phyloP scores from a whole-genome alignment of 2,113 vertebrate species.

The Pycnonotus jocosus region DNA sequence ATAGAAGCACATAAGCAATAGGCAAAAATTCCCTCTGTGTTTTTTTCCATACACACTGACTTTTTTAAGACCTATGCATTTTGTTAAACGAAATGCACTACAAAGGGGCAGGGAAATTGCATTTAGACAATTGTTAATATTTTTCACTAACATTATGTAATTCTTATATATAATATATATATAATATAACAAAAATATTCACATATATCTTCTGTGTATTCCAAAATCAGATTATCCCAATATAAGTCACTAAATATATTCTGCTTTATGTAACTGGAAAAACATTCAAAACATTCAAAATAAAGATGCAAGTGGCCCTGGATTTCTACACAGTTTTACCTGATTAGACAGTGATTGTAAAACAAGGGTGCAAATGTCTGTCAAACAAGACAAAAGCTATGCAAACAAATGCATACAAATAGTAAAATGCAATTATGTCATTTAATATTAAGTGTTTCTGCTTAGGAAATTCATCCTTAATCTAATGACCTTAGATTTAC shows the following conservation, averaged over 20 bases:
- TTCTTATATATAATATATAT: not conserved
- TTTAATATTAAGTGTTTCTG: not conserved
- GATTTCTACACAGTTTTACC: not conserved
- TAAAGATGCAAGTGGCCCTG: not conserved
- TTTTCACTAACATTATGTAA: not conserved
- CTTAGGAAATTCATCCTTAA: not conserved
- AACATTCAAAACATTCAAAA: not conserved
- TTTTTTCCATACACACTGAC: not conserved
- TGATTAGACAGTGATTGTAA: not conserved
- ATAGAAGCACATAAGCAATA: not conserved
- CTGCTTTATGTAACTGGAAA: not conserved
- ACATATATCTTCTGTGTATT: not conserved
- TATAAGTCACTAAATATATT: not conserved
- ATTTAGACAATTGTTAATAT: not conserved
- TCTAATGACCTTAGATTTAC: not conserved
- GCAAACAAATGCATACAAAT: not conserved
- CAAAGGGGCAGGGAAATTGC: not conserved
- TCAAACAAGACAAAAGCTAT: not conserved
- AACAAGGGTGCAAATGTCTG: not conserved
- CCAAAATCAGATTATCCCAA: not conserved
- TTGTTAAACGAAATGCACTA: not conserved
- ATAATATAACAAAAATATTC: not conserved
- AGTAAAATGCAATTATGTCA: not conserved
- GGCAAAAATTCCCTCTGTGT: not conserved
- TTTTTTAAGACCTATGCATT: not conserved